phyloP scores from a whole-genome alignment of 2,888 invertebrate species.

The Andrena chrysosceles region DNA sequence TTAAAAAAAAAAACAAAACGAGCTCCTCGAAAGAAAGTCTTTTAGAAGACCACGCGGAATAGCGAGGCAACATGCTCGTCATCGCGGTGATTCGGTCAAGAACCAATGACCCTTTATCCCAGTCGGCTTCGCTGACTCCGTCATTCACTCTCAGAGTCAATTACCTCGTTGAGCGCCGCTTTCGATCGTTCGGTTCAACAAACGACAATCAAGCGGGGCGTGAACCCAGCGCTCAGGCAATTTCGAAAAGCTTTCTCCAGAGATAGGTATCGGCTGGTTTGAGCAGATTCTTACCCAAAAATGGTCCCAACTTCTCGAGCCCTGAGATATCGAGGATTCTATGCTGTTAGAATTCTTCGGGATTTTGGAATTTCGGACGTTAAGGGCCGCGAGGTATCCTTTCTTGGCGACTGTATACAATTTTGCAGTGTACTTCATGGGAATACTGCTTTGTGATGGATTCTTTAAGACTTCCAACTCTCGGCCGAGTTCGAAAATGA shows the following conservation, averaged over 20 bases:
- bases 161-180: constrained; percentile 55
- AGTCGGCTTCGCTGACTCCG: constrained; percentile 40
- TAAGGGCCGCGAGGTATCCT: too few relatives aligned
- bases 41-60: not conserved
- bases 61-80: not conserved
- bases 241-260: constrained; percentile 9
- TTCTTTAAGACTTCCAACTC: not conserved
- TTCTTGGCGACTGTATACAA: too few relatives aligned
- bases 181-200: constrained; percentile 32
- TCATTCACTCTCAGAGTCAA: constrained; percentile 57
- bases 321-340: not conserved
- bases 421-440: too few relatives aligned
- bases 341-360: not conserved
- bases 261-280: not conserved
- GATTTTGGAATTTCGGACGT: too few relatives aligned
- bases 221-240: constrained; percentile 1
- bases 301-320: not conserved
- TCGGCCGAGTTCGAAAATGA: constrained; percentile 9
- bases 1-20: not conserved
- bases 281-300: not conserved
- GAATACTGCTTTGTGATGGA: not conserved
- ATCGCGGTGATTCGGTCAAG: constrained; percentile 14
- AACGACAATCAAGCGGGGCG: constrained; percentile 20
- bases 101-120: constrained; percentile 33
- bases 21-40: not conserved